A percentile compares a stretch with the other conserved stretches of the same genome.
Evolutionary conservation across 2,797 vertebrate species (phyloP).

Genomic region (Macropodus opercularis): DNA sequence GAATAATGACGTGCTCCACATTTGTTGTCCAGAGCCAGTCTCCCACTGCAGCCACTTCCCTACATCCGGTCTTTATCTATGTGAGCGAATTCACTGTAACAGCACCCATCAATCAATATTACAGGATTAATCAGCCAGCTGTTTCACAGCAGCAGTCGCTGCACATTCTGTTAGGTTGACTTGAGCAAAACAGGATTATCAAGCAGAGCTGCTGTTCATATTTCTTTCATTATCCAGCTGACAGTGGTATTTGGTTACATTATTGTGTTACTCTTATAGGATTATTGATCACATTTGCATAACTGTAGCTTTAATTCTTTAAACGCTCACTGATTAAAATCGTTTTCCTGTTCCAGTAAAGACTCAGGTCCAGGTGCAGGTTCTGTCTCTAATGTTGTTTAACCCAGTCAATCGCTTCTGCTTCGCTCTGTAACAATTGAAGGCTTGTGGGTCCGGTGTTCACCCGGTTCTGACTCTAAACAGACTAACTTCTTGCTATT

Average conservation of each 20-base stretch:
- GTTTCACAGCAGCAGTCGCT: constrained; percentile 13
- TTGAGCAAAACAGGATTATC: background rate
- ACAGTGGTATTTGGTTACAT: background rate
- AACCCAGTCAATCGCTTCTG: constrained; percentile 7
- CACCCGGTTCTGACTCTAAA: constrained; percentile 24
- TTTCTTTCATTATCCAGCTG: background rate
- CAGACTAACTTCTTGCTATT: constrained; percentile 45
- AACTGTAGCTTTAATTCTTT: constrained; percentile 4
- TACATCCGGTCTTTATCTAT: background rate
- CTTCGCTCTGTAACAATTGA: constrained; percentile 23
- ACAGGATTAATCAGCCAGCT: constrained; percentile 36
- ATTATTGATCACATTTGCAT: background rate
- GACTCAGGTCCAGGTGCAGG: constrained; percentile 2
- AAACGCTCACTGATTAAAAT: constrained; percentile 8
- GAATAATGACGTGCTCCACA: background rate
- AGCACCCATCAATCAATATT: constrained; percentile 15
- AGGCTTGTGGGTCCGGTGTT: constrained; percentile 7
- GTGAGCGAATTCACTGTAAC: background rate
- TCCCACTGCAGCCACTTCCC: background rate
- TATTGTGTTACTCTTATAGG: background rate
- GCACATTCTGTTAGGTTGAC: background rate
- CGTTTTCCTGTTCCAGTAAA: background rate
- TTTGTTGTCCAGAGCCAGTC: background rate
- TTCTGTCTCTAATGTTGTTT: constrained; percentile 16
- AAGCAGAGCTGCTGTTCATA: background rate